phyloP scores from a whole-genome alignment of 2,888 invertebrate species.

The Aleiodes testaceus region DNA sequence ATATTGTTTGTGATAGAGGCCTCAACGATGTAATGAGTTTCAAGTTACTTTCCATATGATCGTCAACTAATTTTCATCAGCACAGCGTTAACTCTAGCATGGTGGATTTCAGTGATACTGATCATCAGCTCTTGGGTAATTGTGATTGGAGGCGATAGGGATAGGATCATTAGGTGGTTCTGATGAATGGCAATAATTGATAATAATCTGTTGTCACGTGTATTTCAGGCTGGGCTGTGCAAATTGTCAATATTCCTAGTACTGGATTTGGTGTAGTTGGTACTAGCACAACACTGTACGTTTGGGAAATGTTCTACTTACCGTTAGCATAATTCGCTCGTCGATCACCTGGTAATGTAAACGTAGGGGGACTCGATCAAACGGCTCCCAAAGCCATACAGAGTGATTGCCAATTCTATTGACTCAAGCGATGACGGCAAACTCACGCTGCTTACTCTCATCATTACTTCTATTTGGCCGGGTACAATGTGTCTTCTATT shows the following conservation, averaged over 20 bases:
- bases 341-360: conserved; percentile 32
- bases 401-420: conserved; percentile 9
- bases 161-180: conserved; percentile 1
- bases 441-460: conserved; percentile 17
- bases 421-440: conserved; percentile 6
- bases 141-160: background rate
- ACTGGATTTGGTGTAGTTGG: background rate
- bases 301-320: conserved; percentile 2
- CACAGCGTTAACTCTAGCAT: too few species aligned
- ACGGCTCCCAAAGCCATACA: background rate
- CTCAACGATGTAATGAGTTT: background rate
- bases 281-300: conserved; percentile 4
- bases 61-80: conserved; percentile 2
- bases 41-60: conserved; percentile 1
- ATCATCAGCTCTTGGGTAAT: too few species aligned
- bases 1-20: conserved; percentile 17
- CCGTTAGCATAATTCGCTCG: conserved; percentile 28
- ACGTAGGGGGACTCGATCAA: conserved; percentile 17
- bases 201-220: conserved; percentile 5
- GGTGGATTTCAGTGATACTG: too few species aligned
- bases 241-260: conserved; percentile 7
- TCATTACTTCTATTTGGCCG: conserved; percentile 15
- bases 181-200: conserved; percentile 9
- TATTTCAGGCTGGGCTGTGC: background rate
- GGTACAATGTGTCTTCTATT: background rate